phyloP scores from a whole-genome alignment of 2,113 vertebrate species.

The Bucco capensis region DNA sequence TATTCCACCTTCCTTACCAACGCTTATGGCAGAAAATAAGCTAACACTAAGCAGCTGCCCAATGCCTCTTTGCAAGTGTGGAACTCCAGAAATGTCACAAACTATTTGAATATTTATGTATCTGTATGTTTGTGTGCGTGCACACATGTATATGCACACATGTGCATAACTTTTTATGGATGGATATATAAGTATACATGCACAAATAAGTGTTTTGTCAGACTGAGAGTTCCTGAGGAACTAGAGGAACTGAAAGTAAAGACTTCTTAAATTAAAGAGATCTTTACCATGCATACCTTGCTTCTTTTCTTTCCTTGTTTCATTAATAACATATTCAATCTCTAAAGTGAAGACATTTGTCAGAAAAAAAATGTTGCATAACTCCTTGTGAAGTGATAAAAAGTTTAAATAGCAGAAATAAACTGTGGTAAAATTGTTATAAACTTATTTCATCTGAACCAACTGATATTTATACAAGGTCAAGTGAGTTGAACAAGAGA shows the following conservation, averaged over 20 bases:
- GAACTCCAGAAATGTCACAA: not conserved
- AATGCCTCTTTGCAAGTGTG: not conserved
- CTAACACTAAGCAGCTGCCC: not conserved
- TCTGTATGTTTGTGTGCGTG: not conserved
- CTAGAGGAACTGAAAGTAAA: not conserved
- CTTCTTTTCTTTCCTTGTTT: not conserved
- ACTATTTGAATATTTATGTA: not conserved
- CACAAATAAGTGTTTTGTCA: not conserved
- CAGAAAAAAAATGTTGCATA: too few species aligned
- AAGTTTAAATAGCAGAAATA: not conserved
- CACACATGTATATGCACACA: accelerated
- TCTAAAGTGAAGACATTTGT: not conserved
- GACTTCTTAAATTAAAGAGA: not conserved
- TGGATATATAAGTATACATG: not conserved
- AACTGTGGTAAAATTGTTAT: not conserved
- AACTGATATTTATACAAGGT: not conserved
- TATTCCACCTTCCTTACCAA: not conserved
- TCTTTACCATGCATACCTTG: not conserved
- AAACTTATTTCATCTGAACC: not conserved
- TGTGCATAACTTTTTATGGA: not conserved
- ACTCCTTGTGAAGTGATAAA: not conserved
- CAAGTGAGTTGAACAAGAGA: accelerated
- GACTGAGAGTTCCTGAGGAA: not conserved
- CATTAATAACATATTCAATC: not conserved
- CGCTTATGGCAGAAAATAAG: not conserved